Evolutionary conservation across 2,113 vertebrate species (phyloP).

Genomic region (Saccopteryx leptura): DNA sequence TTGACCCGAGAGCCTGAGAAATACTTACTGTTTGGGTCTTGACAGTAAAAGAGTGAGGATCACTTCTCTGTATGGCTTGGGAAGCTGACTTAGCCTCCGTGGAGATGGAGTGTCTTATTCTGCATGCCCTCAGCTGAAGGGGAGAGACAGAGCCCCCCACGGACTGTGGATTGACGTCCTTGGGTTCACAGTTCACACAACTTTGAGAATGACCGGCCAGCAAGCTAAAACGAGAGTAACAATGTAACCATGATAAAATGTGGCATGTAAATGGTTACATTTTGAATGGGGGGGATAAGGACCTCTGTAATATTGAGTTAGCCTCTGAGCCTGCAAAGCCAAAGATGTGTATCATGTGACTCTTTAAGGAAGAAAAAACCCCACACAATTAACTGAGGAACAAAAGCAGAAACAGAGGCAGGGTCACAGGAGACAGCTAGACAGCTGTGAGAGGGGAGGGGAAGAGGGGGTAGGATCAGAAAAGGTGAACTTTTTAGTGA

Average conservation of each 20-base stretch:
- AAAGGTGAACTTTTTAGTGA: no score
- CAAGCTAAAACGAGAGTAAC: background rate
- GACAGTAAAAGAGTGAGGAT: fast-evolving
- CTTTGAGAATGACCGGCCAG: background rate
- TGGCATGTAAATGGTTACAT: background rate
- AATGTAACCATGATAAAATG: background rate
- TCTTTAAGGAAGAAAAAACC: background rate
- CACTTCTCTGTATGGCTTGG: fast-evolving
- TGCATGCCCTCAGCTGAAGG: background rate
- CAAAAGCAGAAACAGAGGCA: no score
- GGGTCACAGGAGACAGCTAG: no score
- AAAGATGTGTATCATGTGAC: background rate
- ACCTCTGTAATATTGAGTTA: background rate
- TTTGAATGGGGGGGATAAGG: background rate
- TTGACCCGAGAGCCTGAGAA: background rate
- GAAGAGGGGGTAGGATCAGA: no score
- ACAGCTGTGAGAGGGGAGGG: no score
- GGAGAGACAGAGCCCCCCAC: background rate
- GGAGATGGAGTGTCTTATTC: fast-evolving
- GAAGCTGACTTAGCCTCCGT: background rate
- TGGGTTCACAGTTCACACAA: no score
- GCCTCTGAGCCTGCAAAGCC: background rate
- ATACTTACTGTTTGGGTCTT: background rate
- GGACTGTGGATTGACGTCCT: fast-evolving
- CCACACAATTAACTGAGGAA: no score